These are phyloP conservation scores for Hofmannophila pseudospretella DNA, from an alignment of 2,888 invertebrate species.

Conservation along the genomic window DNA sequence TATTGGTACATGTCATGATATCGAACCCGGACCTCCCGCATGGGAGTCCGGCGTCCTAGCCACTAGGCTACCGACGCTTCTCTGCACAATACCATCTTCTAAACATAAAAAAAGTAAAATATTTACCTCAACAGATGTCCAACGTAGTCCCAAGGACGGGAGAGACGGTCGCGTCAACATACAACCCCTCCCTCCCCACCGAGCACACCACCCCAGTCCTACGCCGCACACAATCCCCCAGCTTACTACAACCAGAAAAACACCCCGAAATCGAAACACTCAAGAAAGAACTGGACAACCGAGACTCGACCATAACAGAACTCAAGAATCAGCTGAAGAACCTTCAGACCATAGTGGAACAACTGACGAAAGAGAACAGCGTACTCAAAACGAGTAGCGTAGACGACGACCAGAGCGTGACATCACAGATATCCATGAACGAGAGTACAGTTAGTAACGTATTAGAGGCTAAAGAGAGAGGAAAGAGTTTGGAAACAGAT, in stretches of 20 bases:
- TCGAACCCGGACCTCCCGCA: no score
- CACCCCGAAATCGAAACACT: slow-evolving; percentile 48
- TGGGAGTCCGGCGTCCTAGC: no score
- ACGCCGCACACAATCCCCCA: slow-evolving; percentile 36
- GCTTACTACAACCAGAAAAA: slow-evolving; percentile 20
- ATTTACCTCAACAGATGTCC: no score
- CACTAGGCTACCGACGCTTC: no score
- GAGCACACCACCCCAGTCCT: slow-evolving; percentile 37
- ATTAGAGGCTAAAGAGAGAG: slow-evolving; percentile 49
- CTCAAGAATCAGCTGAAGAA: slow-evolving; percentile 80
- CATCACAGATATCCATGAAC: slow-evolving; percentile 57
- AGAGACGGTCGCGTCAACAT: slow-evolving; percentile 56
- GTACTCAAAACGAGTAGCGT: slow-evolving; percentile 81
- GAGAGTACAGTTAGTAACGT: slow-evolving; percentile 40
- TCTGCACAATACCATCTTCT: no score
- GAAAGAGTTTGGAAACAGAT: slow-evolving; percentile 64
- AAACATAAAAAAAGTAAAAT: no score
- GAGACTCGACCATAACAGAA: slow-evolving; percentile 81
- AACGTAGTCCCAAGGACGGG: slow-evolving; percentile 46
- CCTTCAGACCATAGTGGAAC: slow-evolving; percentile 83
- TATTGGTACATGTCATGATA: no score
- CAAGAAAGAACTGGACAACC: slow-evolving; percentile 78
- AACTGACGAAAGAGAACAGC: slow-evolving; percentile 87
- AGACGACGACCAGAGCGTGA: slow-evolving; percentile 61
- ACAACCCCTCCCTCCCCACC: slow-evolving; percentile 56